Evolutionary conservation across 2,797 vertebrate species (phyloP).

Genomic region (Apogon talboti): DNA sequence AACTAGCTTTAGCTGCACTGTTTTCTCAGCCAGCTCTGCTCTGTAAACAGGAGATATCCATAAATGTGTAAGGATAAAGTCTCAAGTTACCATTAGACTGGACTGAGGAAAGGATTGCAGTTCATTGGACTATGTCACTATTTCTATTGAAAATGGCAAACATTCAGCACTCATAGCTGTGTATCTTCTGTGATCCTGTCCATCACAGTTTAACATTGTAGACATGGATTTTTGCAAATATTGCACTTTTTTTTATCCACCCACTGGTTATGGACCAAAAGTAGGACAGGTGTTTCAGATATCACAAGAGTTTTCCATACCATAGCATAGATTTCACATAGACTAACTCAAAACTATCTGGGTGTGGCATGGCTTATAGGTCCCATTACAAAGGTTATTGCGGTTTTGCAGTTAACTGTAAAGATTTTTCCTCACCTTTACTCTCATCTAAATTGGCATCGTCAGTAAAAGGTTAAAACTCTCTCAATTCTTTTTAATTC

Average conservation of each 20-base stretch:
- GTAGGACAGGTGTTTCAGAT: neutral
- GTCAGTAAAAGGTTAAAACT: neutral
- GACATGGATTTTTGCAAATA: neutral
- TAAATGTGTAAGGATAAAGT: neutral
- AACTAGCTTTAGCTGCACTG: constrained; percentile 34
- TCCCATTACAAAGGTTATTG: neutral
- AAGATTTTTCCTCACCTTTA: neutral
- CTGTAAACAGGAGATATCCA: neutral
- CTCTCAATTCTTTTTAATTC: no score
- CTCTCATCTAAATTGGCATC: neutral
- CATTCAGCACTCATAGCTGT: neutral
- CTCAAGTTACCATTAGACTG: neutral
- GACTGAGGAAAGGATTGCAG: neutral
- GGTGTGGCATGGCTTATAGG: neutral
- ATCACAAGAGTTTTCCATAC: neutral
- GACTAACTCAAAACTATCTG: neutral
- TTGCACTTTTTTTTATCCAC: neutral
- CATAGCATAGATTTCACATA: neutral
- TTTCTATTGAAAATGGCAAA: neutral
- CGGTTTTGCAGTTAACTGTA: neutral
- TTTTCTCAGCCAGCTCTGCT: neutral
- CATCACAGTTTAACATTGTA: neutral
- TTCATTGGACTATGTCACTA: neutral
- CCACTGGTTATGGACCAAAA: neutral
- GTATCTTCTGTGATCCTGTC: neutral